These are phyloP conservation scores for Drosophila emarginata DNA, from an alignment of 2,888 invertebrate species.

Conservation along the genomic window DNA sequence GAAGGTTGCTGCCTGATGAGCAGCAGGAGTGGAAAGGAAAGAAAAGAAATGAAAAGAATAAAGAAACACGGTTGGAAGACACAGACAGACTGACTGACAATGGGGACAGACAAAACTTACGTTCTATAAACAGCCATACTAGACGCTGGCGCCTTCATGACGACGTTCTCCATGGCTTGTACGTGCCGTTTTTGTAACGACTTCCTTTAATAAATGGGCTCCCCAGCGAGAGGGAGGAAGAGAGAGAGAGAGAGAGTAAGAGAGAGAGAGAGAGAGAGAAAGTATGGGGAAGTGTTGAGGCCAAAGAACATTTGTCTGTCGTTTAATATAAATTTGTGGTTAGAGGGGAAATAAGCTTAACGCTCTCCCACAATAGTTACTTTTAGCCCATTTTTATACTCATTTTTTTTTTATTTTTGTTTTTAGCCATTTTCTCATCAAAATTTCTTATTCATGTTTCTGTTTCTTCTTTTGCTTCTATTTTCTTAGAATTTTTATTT, in stretches of 20 bases:
- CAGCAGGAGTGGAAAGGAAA: no score
- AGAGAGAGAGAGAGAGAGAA: slow-evolving; percentile 7
- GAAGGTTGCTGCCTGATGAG: neutral
- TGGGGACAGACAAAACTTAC: slow-evolving; percentile 12
- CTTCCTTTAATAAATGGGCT: slow-evolving; percentile 64
- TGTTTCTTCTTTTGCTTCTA: no score
- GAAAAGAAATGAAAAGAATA: no score
- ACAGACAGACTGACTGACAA: neutral
- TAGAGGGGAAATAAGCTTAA: slow-evolving; percentile 10
- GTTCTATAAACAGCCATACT: slow-evolving; percentile 66
- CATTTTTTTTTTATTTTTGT: no score
- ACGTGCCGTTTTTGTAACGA: slow-evolving; percentile 70
- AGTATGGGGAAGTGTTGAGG: neutral
- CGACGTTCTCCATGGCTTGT: slow-evolving; percentile 62
- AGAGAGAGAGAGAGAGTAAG: neutral
- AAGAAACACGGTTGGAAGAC: neutral
- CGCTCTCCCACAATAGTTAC: neutral
- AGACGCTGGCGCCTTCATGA: slow-evolving; percentile 65
- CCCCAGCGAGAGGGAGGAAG: slow-evolving; percentile 22
- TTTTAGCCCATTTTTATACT: neutral
- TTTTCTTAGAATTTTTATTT: no score
- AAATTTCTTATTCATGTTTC: no score
- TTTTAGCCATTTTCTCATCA: neutral
- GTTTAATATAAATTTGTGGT: slow-evolving; percentile 36
- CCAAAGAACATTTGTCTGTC: slow-evolving; percentile 17